Evolutionary conservation across 2,888 invertebrate species (phyloP).

Genomic region (Nomada fabriciana): DNA sequence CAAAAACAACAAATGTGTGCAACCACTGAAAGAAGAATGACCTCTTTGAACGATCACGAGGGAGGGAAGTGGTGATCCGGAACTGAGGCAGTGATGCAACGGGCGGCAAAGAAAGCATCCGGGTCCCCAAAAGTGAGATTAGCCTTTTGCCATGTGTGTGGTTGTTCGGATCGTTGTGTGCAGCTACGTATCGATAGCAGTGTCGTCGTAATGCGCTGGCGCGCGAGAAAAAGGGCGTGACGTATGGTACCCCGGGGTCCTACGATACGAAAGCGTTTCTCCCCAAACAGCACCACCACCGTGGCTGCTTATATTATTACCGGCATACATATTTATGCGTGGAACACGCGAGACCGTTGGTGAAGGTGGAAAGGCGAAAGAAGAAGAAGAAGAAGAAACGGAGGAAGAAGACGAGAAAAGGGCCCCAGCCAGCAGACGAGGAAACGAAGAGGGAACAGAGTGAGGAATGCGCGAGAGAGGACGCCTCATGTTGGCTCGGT

Average conservation of each 20-base stretch:
- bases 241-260: constrained; percentile 72
- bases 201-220: constrained; percentile 44
- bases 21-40: background rate
- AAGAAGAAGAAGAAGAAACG: constrained; percentile 48
- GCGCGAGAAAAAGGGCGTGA: constrained; percentile 70
- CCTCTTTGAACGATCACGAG: background rate
- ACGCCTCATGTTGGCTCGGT: constrained; percentile 57
- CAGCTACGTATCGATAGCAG: constrained; percentile 19
- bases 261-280: constrained; percentile 70
- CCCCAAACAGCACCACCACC: constrained; percentile 72
- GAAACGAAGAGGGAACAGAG: constrained; percentile 56
- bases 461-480: constrained; percentile 53
- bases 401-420: constrained; percentile 46
- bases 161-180: background rate
- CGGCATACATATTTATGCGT: constrained; percentile 79
- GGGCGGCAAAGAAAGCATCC: constrained; percentile 8
- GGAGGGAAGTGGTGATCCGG: constrained; percentile 1
- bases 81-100: background rate
- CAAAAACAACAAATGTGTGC: too few species aligned
- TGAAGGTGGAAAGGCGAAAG: constrained; percentile 45
- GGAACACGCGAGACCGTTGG: constrained; percentile 60
- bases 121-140: constrained; percentile 8
- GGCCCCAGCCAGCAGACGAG: constrained; percentile 18
- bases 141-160: background rate
- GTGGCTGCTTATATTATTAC: constrained; percentile 77